phyloP scores from a whole-genome alignment of 2,797 vertebrate species.

The Enteromius anoplus region DNA sequence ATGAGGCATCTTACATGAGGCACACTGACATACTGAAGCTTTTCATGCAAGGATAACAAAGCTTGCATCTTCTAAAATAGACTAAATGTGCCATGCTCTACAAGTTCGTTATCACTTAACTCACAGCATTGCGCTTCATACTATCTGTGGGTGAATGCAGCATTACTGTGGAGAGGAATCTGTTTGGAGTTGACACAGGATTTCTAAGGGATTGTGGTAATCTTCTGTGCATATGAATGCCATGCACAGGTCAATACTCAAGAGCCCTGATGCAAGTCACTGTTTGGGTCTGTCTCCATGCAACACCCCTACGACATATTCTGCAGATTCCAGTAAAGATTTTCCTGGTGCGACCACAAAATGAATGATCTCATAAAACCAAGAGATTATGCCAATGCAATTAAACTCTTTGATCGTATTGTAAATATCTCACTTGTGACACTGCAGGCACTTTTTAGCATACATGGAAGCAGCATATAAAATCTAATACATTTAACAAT shows the following conservation, averaged over 20 bases:
- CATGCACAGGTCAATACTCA: constrained; percentile 32
- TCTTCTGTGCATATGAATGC: constrained; percentile 45
- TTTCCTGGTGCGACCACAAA: neutral
- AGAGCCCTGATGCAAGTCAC: neutral
- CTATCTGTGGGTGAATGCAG: neutral
- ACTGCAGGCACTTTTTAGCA: neutral
- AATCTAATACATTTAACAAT: constrained; percentile 15
- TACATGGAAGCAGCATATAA: neutral
- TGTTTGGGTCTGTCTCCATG: constrained; percentile 37
- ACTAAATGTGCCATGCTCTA: neutral
- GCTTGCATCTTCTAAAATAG: constrained; percentile 29
- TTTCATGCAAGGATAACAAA: constrained; percentile 32
- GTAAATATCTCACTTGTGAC: constrained; percentile 1
- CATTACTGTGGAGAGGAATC: constrained; percentile 28
- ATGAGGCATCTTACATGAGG: neutral
- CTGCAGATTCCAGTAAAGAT: constrained; percentile 38
- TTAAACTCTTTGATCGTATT: neutral
- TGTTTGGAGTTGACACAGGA: constrained; percentile 23
- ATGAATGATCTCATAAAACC: neutral
- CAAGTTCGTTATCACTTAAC: constrained; percentile 19
- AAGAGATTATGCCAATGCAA: neutral
- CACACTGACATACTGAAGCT: constrained; percentile 13
- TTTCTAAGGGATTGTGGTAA: constrained; percentile 41
- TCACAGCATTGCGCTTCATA: neutral
- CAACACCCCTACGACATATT: constrained; percentile 14